These are phyloP conservation scores for Platypus cylindrus DNA, from an alignment of 2,888 invertebrate species.

Conservation along the genomic window DNA sequence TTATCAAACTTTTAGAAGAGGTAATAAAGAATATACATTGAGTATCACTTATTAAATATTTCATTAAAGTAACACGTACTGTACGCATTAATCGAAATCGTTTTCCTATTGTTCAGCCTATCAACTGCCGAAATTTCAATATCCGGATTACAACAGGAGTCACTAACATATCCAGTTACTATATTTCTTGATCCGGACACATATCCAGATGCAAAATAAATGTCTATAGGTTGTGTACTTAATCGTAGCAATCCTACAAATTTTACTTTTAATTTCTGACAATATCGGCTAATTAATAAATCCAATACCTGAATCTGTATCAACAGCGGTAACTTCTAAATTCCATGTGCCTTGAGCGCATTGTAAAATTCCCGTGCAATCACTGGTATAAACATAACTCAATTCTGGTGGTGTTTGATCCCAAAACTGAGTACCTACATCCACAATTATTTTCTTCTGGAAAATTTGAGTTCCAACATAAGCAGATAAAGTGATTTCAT, in stretches of 20 bases:
- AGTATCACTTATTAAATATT: no score
- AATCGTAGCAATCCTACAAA: constrained; percentile 45
- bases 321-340: constrained; percentile 52
- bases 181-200: constrained; percentile 54
- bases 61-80: constrained; percentile 20
- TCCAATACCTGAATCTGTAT: constrained; percentile 45
- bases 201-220: constrained; percentile 50
- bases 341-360: constrained; percentile 61
- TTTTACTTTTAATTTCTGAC: no score
- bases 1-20: constrained; percentile 2
- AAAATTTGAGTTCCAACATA: constrained; percentile 30
- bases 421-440: constrained; percentile 26
- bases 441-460: constrained; percentile 34
- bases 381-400: constrained; percentile 34
- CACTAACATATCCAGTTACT: constrained; percentile 52
- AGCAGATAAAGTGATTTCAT: constrained; percentile 51
- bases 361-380: constrained; percentile 29
- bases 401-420: constrained; percentile 26
- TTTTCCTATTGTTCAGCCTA: constrained; percentile 51
- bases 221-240: constrained; percentile 44
- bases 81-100: constrained; percentile 47
- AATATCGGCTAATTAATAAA: neutral
- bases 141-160: constrained; percentile 60
- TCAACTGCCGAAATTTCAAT: constrained; percentile 57
- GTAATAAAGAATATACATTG: constrained; percentile 1